Percentiles rank a stretch among this genome's conserved stretches.
Evolutionary conservation across 2,113 vertebrate species (phyloP).

Genomic region (Bos javanicus): DNA sequence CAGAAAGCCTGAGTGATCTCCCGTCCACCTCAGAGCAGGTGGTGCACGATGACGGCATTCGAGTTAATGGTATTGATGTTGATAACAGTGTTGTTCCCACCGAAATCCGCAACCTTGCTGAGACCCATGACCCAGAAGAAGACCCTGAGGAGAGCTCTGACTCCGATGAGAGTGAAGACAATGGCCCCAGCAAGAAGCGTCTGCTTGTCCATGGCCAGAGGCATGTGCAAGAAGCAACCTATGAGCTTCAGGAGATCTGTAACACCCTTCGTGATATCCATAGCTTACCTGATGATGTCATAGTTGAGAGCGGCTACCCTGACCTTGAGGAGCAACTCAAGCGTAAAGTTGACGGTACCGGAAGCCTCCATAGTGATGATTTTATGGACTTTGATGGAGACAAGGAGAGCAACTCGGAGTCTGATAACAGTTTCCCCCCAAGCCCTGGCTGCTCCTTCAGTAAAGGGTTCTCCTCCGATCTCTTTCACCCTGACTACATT

Average conservation of each 20-base stretch:
- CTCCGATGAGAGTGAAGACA: background rate
- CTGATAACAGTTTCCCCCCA: constrained; percentile 7
- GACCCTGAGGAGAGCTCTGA: background rate
- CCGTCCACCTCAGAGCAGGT: constrained; percentile 27
- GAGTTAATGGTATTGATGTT: background rate
- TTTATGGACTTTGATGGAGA: background rate
- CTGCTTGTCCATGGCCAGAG: background rate
- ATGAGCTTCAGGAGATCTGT: background rate
- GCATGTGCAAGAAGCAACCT: background rate
- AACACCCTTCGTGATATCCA: background rate
- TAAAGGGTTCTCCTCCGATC: background rate
- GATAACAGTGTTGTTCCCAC: background rate
- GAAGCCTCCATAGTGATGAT: background rate
- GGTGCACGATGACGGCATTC: background rate
- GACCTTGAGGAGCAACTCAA: background rate
- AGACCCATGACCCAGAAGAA: background rate
- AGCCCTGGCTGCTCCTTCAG: constrained; percentile 22
- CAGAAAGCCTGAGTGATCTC: constrained; percentile 23
- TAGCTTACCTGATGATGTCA: background rate
- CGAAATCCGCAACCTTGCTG: background rate
- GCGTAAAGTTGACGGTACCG: background rate
- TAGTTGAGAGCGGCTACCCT: background rate
- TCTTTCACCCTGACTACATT: constrained; percentile 88
- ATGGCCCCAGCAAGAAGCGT: background rate
- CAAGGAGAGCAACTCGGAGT: constrained; percentile 35